Evolutionary conservation across 2,113 vertebrate genomes (phyloP).

Genomic region (Ceratotherium simum): DNA sequence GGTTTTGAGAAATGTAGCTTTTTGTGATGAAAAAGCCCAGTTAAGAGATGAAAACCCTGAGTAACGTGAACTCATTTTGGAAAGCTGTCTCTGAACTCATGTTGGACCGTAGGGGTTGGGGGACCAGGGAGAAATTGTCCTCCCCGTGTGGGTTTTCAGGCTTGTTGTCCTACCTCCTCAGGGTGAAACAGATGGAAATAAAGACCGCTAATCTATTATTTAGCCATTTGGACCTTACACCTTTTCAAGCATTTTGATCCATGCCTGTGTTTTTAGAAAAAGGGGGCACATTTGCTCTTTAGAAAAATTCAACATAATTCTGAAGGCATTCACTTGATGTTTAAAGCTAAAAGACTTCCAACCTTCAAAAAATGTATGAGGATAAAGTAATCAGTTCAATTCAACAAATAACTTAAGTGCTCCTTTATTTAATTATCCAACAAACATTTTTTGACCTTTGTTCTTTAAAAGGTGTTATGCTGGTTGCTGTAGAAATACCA

Average conservation of each 20-base stretch:
- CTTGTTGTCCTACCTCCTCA: neutral
- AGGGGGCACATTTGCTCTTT: neutral
- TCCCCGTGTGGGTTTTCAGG: neutral
- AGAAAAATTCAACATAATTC: conserved; percentile 20
- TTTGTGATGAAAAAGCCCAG: neutral
- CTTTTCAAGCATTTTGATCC: neutral
- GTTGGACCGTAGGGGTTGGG: neutral
- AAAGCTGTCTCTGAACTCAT: neutral
- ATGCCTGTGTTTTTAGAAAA: neutral
- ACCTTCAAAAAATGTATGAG: neutral
- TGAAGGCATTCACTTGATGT: neutral
- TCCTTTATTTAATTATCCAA: neutral
- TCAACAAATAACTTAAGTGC: neutral
- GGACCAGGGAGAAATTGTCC: neutral
- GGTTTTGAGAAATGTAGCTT: neutral
- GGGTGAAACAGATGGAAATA: neutral
- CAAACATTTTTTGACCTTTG: neutral
- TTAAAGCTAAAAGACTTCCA: neutral
- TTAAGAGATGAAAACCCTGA: neutral
- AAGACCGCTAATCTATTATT: neutral
- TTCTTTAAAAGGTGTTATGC: neutral
- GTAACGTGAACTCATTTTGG: neutral
- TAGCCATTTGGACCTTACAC: neutral
- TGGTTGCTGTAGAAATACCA: neutral
- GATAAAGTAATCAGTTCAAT: neutral